Conservation (phyloP, 1,140 invertebrate species). For the Sitophilus oryzae region DNA sequence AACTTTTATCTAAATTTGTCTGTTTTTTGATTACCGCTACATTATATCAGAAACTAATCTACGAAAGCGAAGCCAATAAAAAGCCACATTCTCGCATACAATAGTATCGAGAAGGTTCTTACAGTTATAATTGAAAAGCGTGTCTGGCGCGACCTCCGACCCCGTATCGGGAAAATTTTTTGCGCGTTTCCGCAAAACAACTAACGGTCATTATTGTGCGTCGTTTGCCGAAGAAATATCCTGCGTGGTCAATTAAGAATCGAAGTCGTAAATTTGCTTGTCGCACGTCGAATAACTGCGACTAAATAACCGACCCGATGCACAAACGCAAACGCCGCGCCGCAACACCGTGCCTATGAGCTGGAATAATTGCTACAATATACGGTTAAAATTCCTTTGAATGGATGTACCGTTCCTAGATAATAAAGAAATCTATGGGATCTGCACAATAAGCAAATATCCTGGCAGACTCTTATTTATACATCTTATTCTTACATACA, state of each 20-base stretch:
- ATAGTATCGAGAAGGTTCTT: background rate
- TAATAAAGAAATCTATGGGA: too few relatives aligned
- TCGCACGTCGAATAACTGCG: background rate
- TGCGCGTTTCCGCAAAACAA: background rate
- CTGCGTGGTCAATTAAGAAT: background rate
- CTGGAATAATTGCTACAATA: background rate
- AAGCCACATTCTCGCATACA: background rate
- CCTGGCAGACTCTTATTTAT: too few relatives aligned
- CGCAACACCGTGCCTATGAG: background rate
- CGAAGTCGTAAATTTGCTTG: background rate
- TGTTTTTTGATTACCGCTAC: too few relatives aligned
- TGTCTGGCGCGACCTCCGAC: background rate
- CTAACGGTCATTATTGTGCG: background rate
- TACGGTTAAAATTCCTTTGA: background rate
- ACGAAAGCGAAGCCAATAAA: too few relatives aligned
- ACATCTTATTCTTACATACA: too few relatives aligned
- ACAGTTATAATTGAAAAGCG: background rate
- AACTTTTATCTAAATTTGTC: too few relatives aligned
- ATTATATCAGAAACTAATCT: too few relatives aligned
- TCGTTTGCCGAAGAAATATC: background rate
- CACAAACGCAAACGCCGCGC: too few relatives aligned
- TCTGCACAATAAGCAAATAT: too few relatives aligned
- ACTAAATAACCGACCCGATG: background rate
- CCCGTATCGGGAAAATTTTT: background rate
- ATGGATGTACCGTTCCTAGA: background rate